Evolutionary conservation across 2,888 invertebrate genomes (phyloP).

Genomic region (Athalia circularis): DNA sequence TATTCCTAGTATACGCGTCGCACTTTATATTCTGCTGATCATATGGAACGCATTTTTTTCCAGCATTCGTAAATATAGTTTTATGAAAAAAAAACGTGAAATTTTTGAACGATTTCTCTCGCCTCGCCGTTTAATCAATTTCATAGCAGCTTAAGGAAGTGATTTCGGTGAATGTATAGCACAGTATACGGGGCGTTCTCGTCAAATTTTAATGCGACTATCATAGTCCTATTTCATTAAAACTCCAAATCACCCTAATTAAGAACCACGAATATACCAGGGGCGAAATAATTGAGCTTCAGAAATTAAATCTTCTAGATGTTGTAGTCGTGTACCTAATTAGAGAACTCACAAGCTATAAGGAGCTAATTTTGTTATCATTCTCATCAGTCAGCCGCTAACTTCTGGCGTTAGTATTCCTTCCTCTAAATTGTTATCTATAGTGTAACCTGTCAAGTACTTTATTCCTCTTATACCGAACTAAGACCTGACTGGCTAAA

Average conservation of each 20-base stretch:
- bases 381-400: constrained; percentile 26
- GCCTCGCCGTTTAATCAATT: neutral
- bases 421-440: constrained; percentile 15
- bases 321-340: constrained; percentile 26
- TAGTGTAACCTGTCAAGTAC: constrained; percentile 1
- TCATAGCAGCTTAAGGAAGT: neutral
- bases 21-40: too few relatives aligned
- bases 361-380: constrained; percentile 24
- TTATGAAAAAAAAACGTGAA: neutral
- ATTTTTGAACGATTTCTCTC: neutral
- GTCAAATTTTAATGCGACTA: constrained; percentile 19
- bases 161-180: neutral
- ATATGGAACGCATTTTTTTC: too few relatives aligned
- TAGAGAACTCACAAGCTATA: constrained; percentile 28
- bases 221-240: constrained; percentile 12
- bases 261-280: neutral
- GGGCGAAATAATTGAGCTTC: constrained; percentile 16
- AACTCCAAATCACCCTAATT: constrained; percentile 5
- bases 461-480: constrained; percentile 6
- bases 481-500: neutral
- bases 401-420: constrained; percentile 20
- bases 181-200: neutral
- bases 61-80: too few relatives aligned
- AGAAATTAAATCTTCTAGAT: constrained; percentile 31
- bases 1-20: too few relatives aligned